Conservation (phyloP, 1,140 invertebrate species). For the Trichomalopsis sarcophagae region DNA sequence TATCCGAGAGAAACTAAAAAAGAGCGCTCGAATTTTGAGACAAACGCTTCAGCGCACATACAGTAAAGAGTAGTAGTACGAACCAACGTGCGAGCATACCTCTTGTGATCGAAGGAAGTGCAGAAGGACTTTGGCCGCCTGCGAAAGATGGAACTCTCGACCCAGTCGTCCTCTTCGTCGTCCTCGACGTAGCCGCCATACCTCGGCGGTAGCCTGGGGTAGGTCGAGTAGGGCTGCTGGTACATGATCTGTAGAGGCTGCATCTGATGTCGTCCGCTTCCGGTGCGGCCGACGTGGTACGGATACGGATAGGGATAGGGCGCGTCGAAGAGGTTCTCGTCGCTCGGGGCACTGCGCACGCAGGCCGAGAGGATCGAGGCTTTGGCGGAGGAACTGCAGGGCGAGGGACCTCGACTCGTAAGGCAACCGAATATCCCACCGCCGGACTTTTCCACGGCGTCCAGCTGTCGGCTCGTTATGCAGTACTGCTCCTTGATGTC, state of each 20-base stretch:
- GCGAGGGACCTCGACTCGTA: slow-evolving; percentile 76
- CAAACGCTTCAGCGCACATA: neutral
- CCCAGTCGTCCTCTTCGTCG: slow-evolving; percentile 73
- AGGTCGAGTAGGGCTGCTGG: slow-evolving; percentile 69
- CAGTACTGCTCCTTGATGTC: slow-evolving; percentile 94
- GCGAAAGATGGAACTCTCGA: slow-evolving; percentile 85
- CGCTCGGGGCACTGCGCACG: slow-evolving; percentile 87
- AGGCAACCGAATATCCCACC: slow-evolving; percentile 89
- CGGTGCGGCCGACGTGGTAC: neutral
- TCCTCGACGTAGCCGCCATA: slow-evolving; percentile 71
- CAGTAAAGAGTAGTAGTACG: neutral
- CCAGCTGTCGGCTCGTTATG: slow-evolving; percentile 91
- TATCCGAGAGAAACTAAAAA: too few species aligned
- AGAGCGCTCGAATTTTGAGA: too few species aligned
- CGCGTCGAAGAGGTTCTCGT: slow-evolving; percentile 88
- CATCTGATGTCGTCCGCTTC: slow-evolving; percentile 60
- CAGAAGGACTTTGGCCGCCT: slow-evolving; percentile 84
- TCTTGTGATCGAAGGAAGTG: slow-evolving; percentile 81
- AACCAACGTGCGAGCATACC: slow-evolving; percentile 60
- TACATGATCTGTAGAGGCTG: slow-evolving; percentile 71
- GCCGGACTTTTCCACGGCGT: slow-evolving; percentile 86
- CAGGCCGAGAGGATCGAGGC: slow-evolving; percentile 89
- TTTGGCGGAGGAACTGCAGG: slow-evolving; percentile 76
- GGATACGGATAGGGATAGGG: slow-evolving; percentile 77
- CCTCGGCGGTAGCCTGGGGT: slow-evolving; percentile 73